Percentiles rank a stretch among this genome's conserved stretches.
These are phyloP conservation scores for Bugulina stolonifera DNA, from an alignment of 2,888 invertebrate species.

Conservation along the genomic window DNA sequence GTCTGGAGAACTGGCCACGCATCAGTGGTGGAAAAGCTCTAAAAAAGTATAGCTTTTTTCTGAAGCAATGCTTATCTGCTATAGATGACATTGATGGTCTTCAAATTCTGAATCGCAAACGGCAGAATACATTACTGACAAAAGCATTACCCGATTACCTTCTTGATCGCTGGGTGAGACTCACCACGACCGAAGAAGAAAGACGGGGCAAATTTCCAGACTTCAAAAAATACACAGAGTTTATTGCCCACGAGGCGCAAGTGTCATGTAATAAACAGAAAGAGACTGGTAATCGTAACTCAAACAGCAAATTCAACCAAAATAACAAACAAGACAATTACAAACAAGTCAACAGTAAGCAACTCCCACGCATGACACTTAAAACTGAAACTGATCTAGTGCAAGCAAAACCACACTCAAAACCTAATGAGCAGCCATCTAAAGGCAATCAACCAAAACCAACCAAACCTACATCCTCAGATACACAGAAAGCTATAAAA, in stretches of 20 bases:
- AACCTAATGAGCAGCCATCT: too few species aligned
- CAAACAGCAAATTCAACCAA: too few species aligned
- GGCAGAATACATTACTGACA: not conserved
- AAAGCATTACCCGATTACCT: not conserved
- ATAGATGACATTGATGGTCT: not conserved
- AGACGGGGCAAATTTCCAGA: not conserved
- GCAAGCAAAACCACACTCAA: too few species aligned
- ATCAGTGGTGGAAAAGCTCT: not conserved
- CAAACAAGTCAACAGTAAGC: too few species aligned
- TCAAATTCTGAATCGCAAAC: not conserved
- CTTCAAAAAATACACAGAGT: not conserved
- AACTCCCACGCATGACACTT: too few species aligned
- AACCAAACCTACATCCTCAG: too few species aligned
- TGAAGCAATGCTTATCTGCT: not conserved
- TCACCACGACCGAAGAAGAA: not conserved
- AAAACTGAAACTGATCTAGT: too few species aligned
- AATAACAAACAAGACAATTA: too few species aligned
- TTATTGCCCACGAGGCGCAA: not conserved
- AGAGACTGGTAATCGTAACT: too few species aligned
- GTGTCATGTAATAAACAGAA: too few species aligned
- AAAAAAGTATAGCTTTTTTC: not conserved
- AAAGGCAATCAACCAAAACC: too few species aligned
- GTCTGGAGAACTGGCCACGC: not conserved
- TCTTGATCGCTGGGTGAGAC: not conserved
- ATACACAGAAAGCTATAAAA: too few species aligned